These are phyloP conservation scores for Leptinotarsa rubiginosa DNA, from an alignment of 2,888 invertebrate species.

Conservation along the genomic window DNA sequence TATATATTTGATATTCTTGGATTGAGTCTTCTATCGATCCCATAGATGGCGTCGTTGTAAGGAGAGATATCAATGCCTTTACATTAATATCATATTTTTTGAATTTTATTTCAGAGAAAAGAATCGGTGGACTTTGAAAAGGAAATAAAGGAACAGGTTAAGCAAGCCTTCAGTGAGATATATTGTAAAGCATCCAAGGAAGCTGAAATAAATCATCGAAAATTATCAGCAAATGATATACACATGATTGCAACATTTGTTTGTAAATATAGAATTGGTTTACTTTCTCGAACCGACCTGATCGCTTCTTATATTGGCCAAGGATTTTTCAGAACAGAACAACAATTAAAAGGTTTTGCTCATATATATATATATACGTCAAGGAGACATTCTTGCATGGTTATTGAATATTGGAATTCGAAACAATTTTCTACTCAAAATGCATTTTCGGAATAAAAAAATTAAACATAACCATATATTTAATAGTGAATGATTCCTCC, in stretches of 20 bases:
- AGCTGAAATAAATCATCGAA: conserved; percentile 44
- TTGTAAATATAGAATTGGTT: conserved; percentile 48
- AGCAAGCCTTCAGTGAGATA: conserved; percentile 42
- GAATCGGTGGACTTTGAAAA: conserved; percentile 40
- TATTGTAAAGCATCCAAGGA: conserved; percentile 41
- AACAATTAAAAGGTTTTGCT: conserved; percentile 46
- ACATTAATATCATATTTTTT: not conserved
- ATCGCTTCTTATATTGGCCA: conserved; percentile 48
- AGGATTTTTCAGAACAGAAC: conserved; percentile 48
- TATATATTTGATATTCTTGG: no score
- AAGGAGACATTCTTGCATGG: no score
- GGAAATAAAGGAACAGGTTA: conserved; percentile 48
- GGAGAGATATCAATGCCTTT: no score
- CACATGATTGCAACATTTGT: conserved; percentile 46
- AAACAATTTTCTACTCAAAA: no score
- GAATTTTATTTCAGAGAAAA: conserved; percentile 31
- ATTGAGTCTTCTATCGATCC: not conserved
- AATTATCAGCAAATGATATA: conserved; percentile 42
- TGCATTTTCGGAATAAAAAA: no score
- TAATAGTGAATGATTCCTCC: no score
- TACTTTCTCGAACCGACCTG: conserved; percentile 45
- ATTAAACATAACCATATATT: no score
- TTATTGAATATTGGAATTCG: no score
- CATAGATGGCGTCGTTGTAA: not conserved
- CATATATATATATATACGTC: no score